phyloP scores from a whole-genome alignment of 2,888 invertebrate species.

The Tortricodes alternella region DNA sequence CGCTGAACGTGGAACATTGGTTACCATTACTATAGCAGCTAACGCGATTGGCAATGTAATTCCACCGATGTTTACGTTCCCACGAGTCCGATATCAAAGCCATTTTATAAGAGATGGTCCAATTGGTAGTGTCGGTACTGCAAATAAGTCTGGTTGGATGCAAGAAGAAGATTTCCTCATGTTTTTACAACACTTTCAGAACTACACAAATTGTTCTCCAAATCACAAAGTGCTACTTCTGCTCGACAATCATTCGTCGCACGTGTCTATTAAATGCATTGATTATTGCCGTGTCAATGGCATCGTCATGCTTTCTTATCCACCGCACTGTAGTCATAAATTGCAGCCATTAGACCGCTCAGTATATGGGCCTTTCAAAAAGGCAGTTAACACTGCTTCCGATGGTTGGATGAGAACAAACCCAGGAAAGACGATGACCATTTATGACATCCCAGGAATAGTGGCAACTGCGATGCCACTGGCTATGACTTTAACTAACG shows the following conservation, averaged over 20 bases:
- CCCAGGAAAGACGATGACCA: slow-evolving; percentile 34
- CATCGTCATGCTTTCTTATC: background rate
- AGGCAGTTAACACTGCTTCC: slow-evolving; percentile 19
- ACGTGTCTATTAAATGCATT: background rate
- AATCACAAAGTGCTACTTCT: background rate
- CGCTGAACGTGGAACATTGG: slow-evolving; percentile 50
- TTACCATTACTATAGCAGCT: slow-evolving; percentile 46
- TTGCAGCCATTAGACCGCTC: slow-evolving; percentile 34
- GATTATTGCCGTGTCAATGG: background rate
- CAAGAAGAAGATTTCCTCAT: slow-evolving; percentile 13
- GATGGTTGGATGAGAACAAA: slow-evolving; percentile 28
- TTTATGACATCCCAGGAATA: too few species aligned
- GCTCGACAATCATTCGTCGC: background rate
- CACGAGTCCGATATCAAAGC: slow-evolving; percentile 22
- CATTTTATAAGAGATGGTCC: slow-evolving; percentile 28
- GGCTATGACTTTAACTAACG: slow-evolving; percentile 7
- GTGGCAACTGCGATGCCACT: slow-evolving; percentile 34
- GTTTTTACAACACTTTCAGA: slow-evolving; percentile 37
- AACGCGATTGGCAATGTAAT: slow-evolving; percentile 34
- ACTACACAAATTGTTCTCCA: background rate
- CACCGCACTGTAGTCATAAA: slow-evolving; percentile 31
- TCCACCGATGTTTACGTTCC: slow-evolving; percentile 41
- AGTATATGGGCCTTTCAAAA: slow-evolving; percentile 38
- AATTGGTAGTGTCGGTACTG: slow-evolving; percentile 21
- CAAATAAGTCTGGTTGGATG: slow-evolving; percentile 27